These are phyloP conservation scores for Cygnus olor DNA, from an alignment of 2,797 vertebrate species.

Conservation along the genomic window DNA sequence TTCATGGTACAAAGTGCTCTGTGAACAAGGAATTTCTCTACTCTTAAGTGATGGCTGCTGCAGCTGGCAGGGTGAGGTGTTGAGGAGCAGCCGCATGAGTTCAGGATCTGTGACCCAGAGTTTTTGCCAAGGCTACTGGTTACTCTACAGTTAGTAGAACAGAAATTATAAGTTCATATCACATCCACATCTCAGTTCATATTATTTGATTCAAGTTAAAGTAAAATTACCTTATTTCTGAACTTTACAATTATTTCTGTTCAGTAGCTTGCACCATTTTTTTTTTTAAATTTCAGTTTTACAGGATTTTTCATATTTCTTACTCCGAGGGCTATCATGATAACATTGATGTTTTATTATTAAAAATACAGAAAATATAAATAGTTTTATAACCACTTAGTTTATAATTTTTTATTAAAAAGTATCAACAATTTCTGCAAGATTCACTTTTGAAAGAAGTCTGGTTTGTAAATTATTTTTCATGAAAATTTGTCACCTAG, in stretches of 20 bases:
- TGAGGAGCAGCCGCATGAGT: not conserved
- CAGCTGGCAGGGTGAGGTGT: not conserved
- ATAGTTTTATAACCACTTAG: not conserved
- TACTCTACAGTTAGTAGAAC: not conserved
- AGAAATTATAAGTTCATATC: not conserved
- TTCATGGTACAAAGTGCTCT: not conserved
- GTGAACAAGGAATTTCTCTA: not conserved
- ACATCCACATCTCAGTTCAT: not conserved
- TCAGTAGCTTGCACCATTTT: not conserved
- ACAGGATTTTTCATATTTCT: not conserved
- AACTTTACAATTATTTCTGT: not conserved
- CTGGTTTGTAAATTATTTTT: not conserved
- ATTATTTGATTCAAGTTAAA: not conserved
- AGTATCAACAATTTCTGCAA: not conserved
- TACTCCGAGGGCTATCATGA: not conserved
- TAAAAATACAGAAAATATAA: not conserved
- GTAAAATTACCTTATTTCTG: not conserved
- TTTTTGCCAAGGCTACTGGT: not conserved
- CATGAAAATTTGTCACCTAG: not conserved
- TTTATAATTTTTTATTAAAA: not conserved
- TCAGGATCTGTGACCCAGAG: not conserved
- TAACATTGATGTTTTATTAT: not conserved
- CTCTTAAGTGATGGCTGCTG: not conserved
- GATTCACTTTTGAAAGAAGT: not conserved
- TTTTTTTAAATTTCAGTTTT: not conserved